A percentile compares a stretch with the other conserved stretches of the same genome.
Evolutionary conservation across 1,140 invertebrate species (phyloP).

Genomic region (Ostrea edulis): DNA sequence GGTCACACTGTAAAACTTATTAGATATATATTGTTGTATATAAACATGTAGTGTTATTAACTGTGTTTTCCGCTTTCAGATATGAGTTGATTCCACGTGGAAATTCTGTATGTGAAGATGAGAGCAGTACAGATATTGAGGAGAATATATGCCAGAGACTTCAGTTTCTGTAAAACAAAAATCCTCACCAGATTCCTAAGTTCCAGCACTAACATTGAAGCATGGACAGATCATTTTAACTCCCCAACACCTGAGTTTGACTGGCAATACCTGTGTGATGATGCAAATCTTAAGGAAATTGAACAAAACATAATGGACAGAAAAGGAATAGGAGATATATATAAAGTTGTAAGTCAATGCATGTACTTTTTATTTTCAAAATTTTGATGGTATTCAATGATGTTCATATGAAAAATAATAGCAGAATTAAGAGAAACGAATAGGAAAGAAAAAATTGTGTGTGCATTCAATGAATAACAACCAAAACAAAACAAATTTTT

Average conservation of each 20-base stretch:
- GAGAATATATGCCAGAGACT: not conserved
- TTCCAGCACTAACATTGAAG: not conserved
- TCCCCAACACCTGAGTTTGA: constrained; percentile 65
- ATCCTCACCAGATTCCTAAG: constrained; percentile 22
- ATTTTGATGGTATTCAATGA: no score
- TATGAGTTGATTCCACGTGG: no score
- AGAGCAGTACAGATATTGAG: not conserved
- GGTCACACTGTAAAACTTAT: no score
- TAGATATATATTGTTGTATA: no score
- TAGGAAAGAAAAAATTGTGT: no score
- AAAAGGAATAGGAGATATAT: constrained; percentile 86
- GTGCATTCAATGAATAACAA: no score
- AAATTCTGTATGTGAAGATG: not conserved
- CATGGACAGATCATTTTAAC: constrained; percentile 41
- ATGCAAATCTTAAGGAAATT: constrained; percentile 83
- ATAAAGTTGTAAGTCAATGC: constrained; percentile 81
- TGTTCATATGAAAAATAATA: no score
- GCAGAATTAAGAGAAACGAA: no score
- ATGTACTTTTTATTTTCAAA: not conserved
- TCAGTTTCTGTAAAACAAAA: constrained; percentile 6
- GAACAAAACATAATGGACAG: constrained; percentile 84
- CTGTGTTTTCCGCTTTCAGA: no score
- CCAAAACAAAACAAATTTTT: no score
- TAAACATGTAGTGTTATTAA: no score
- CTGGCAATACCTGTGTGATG: constrained; percentile 78